Conservation (phyloP, 2,797 vertebrate species). For the Cynopterus sphinx region DNA sequence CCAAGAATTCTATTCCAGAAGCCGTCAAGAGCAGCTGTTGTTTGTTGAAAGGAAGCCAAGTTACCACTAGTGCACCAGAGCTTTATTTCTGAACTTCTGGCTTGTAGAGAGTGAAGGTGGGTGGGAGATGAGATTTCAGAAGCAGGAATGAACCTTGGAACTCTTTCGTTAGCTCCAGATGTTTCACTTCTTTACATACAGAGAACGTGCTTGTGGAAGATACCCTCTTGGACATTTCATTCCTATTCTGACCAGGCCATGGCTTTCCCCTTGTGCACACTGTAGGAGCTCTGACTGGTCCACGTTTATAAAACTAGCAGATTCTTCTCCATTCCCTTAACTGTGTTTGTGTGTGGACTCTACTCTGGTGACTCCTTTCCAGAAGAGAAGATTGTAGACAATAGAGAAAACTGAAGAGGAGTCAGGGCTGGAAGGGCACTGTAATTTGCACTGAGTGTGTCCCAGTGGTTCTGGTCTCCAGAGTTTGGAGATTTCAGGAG, state of each 20-base stretch:
- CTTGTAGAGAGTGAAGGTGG: neutral
- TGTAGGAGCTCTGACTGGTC: neutral
- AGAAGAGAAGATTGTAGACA: neutral
- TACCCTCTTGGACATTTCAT: accelerated
- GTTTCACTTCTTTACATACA: neutral
- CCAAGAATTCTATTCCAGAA: neutral
- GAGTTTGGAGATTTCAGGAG: neutral
- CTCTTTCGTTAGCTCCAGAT: neutral
- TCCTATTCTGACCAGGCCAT: neutral
- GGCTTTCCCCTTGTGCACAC: accelerated
- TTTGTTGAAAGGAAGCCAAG: neutral
- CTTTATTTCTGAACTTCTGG: neutral
- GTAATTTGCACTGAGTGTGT: neutral
- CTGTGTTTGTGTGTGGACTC: conserved; percentile 44
- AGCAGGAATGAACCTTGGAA: neutral
- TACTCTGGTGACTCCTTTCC: neutral
- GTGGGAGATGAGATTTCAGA: neutral
- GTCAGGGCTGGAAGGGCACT: neutral
- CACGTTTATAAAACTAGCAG: neutral
- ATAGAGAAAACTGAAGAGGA: neutral
- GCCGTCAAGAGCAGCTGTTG: neutral
- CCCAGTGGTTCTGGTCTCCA: neutral
- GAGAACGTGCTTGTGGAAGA: neutral
- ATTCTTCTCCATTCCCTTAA: neutral
- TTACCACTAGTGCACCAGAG: no score